Evolutionary conservation across 1,140 invertebrate species (phyloP).

Genomic region (Lordiphosa collinella): DNA sequence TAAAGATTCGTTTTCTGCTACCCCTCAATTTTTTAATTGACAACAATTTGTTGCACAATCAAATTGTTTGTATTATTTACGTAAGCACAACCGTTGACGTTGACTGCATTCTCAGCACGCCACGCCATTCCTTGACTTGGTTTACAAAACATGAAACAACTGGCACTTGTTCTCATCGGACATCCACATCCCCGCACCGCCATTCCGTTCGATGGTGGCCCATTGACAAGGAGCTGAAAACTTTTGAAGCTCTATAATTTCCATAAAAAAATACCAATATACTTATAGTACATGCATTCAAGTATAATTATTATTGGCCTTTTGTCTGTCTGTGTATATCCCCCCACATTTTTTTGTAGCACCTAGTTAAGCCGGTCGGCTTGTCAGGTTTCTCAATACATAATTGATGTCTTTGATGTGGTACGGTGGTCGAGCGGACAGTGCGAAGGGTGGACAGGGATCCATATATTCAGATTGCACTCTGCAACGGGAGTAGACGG

Average conservation of each 20-base stretch:
- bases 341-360: constrained; percentile 34
- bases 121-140: constrained; percentile 32
- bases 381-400: neutral
- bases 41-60: constrained; percentile 27
- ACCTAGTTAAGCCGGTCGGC: constrained; percentile 30
- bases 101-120: constrained; percentile 26
- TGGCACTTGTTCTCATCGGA: constrained; percentile 14
- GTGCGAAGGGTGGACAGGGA: constrained; percentile 5
- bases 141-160: constrained; percentile 36
- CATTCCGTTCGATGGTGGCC: too few relatives aligned
- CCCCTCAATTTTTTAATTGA: neutral
- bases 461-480: constrained; percentile 23
- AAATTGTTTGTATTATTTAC: constrained; percentile 19
- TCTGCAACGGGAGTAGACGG: neutral
- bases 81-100: constrained; percentile 39
- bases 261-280: constrained; percentile 2
- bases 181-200: neutral
- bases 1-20: neutral
- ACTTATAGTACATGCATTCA: neutral
- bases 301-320: constrained; percentile 36
- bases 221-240: constrained; percentile 17
- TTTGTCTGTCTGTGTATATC: neutral
- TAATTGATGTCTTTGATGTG: constrained; percentile 9
- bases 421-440: neutral
- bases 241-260: constrained; percentile 45